These are phyloP conservation scores for Eurystomus gularis DNA, from an alignment of 2,113 vertebrate genomes.

Conservation along the genomic window DNA sequence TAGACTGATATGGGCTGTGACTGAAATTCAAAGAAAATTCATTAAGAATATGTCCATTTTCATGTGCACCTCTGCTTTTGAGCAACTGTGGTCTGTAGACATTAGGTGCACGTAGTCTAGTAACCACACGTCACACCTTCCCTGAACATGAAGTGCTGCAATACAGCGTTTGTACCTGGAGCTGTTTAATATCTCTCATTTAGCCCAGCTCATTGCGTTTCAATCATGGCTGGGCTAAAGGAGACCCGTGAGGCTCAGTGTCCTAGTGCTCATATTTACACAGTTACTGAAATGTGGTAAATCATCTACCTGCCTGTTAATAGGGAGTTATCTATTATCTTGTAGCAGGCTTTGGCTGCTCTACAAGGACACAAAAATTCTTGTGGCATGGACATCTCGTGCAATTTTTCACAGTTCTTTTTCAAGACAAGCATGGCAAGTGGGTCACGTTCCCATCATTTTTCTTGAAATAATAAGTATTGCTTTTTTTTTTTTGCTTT, in stretches of 20 bases:
- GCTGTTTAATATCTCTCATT: slow-evolving; percentile 3
- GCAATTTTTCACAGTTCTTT: neutral
- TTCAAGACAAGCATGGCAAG: neutral
- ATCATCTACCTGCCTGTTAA: slow-evolving; percentile 67
- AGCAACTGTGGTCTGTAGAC: neutral
- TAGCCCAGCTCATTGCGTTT: slow-evolving; percentile 61
- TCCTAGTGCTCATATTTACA: slow-evolving; percentile 52
- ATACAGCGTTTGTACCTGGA: neutral
- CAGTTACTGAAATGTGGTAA: slow-evolving; percentile 56
- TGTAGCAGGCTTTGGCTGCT: neutral
- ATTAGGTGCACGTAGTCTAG: neutral
- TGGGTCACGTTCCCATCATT: neutral
- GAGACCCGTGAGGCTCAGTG: neutral
- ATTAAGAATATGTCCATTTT: neutral
- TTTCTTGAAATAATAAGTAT: neutral
- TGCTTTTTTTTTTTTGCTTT: neutral
- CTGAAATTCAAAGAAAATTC: neutral
- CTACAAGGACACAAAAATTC: neutral
- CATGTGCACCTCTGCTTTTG: neutral
- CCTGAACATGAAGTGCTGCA: neutral
- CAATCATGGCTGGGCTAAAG: neutral
- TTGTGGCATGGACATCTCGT: neutral
- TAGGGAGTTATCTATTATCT: slow-evolving; percentile 27
- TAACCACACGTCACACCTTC: neutral
- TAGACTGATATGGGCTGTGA: neutral